These are phyloP conservation scores for Drepana arcuata DNA, from an alignment of 1,140 invertebrate species.

Conservation along the genomic window DNA sequence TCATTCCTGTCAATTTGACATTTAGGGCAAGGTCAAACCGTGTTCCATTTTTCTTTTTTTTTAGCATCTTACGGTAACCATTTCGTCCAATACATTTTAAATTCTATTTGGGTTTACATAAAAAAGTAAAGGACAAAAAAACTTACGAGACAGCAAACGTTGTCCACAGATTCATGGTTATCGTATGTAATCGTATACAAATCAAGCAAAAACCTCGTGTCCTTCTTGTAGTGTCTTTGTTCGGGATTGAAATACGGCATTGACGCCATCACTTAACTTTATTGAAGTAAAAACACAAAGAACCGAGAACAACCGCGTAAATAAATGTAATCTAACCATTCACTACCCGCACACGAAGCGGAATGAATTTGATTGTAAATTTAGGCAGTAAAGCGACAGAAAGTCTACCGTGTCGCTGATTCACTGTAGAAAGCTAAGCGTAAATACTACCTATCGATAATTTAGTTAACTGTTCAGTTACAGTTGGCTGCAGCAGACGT, in stretches of 20 bases:
- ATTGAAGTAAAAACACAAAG: constrained; percentile 1
- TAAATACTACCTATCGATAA: constrained; percentile 54
- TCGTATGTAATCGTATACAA: constrained; percentile 89
- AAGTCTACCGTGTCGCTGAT: constrained; percentile 40
- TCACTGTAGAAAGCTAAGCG: constrained; percentile 63
- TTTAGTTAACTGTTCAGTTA: constrained; percentile 54
- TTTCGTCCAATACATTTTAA: neutral
- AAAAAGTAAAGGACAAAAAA: constrained; percentile 17
- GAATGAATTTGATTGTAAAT: neutral
- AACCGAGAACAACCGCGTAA: too few species aligned
- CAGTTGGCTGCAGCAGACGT: constrained; percentile 51
- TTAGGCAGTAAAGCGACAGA: constrained; percentile 20
- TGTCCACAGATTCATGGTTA: constrained; percentile 81
- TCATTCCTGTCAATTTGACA: constrained; percentile 58
- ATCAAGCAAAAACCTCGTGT: constrained; percentile 85
- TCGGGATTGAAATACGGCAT: constrained; percentile 65
- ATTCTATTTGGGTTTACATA: constrained; percentile 1
- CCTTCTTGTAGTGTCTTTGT: constrained; percentile 88
- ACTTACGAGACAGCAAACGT: constrained; percentile 67
- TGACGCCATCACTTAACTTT: constrained; percentile 50
- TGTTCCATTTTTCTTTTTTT: constrained; percentile 34
- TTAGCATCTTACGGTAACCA: constrained; percentile 21
- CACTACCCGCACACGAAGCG: constrained; percentile 16
- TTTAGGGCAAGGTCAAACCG: constrained; percentile 60
- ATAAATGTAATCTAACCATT: too few species aligned